These are phyloP conservation scores for Strigamia maritima DNA, from an alignment of 2,888 invertebrate species.

Conservation along the genomic window DNA sequence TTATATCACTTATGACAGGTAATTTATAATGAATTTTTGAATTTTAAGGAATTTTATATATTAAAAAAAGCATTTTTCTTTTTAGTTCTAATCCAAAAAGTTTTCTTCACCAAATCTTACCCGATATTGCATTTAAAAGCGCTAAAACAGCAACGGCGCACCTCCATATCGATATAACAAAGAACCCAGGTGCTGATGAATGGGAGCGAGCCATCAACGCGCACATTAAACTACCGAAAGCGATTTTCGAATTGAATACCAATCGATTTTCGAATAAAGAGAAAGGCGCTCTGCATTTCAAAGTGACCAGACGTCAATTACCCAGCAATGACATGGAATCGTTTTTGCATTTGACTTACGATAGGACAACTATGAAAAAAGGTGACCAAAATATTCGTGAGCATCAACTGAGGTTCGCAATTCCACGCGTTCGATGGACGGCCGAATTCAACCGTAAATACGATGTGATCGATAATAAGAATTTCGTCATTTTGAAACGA, in stretches of 20 bases:
- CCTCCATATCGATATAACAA: background rate
- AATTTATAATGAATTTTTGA: slow-evolving; percentile 6
- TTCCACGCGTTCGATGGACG: slow-evolving; percentile 35
- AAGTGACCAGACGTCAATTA: background rate
- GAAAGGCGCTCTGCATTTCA: background rate
- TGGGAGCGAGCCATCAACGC: slow-evolving; percentile 4
- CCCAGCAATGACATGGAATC: background rate
- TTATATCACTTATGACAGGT: slow-evolving; percentile 15
- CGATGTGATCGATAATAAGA: background rate
- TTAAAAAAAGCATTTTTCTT: too few species aligned
- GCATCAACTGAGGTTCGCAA: background rate
- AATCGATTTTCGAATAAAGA: background rate
- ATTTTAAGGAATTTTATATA: background rate
- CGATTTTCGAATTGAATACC: slow-evolving; percentile 22
- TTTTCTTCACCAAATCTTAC: slow-evolving; percentile 24
- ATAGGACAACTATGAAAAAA: background rate
- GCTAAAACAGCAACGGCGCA: background rate
- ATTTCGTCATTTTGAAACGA: background rate
- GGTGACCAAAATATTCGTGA: background rate
- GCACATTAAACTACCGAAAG: background rate
- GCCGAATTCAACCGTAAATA: background rate
- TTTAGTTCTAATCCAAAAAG: background rate
- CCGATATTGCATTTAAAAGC: slow-evolving; percentile 28
- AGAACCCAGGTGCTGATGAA: background rate
- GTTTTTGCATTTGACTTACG: slow-evolving; percentile 13